These are phyloP conservation scores for Euplagia quadripunctaria DNA, from an alignment of 2,888 invertebrate genomes.

Conservation along the genomic window DNA sequence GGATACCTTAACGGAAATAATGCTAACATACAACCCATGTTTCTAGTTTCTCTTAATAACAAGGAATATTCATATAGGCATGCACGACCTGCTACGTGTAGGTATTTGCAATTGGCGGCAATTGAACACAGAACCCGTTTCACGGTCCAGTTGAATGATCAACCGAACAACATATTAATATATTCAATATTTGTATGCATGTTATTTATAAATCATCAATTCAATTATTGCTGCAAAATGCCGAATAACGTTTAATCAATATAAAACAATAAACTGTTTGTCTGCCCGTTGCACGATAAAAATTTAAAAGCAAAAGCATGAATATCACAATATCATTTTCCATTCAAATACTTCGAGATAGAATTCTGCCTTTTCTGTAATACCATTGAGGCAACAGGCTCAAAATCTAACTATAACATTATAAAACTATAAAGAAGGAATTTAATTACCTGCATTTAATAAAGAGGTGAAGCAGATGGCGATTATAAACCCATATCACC, in stretches of 20 bases:
- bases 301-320: slow-evolving; percentile 34
- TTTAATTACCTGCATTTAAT: neutral
- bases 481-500: no score
- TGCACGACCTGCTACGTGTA: no score
- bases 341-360: slow-evolving; percentile 60
- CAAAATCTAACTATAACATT: slow-evolving; percentile 35
- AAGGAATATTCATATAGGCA: neutral
- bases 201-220: neutral
- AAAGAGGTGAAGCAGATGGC: no score
- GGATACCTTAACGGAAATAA: neutral
- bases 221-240: neutral
- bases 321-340: slow-evolving; percentile 49
- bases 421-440: neutral
- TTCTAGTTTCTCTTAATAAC: neutral
- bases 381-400: slow-evolving; percentile 49
- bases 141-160: no score
- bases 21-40: neutral
- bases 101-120: no score
- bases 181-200: neutral
- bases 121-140: no score
- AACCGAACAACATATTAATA: neutral
- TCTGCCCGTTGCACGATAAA: slow-evolving; percentile 33
- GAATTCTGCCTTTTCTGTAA: slow-evolving; percentile 55
- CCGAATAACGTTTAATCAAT: slow-evolving; percentile 19
- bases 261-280: slow-evolving; percentile 34